Evolutionary conservation across 1,140 invertebrate genomes (phyloP).

Genomic region (Lordiphosa clarofinis): DNA sequence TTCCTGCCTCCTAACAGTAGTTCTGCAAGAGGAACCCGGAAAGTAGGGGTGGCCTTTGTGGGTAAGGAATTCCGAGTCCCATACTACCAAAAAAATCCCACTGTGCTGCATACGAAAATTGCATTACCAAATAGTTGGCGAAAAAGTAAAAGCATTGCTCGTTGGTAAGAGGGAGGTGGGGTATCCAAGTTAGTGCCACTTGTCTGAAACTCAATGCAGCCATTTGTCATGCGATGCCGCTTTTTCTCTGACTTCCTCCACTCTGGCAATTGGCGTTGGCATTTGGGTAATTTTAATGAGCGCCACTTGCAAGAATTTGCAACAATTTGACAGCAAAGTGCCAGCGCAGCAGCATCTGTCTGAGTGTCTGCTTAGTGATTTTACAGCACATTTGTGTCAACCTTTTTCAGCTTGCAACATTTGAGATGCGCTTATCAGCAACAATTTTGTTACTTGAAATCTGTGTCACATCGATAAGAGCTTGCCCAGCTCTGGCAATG

Average conservation of each 20-base stretch:
- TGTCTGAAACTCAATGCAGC: conserved; percentile 37
- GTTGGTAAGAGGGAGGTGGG: not conserved
- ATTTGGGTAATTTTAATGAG: conserved; percentile 60
- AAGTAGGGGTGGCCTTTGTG: too few relatives aligned
- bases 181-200: conserved; percentile 41
- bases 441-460: conserved; percentile 21
- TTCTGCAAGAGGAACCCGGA: too few relatives aligned
- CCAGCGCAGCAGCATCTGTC: conserved; percentile 44
- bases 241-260: conserved; percentile 14
- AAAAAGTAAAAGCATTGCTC: conserved; percentile 25
- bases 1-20: too few relatives aligned
- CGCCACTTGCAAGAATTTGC: conserved; percentile 65
- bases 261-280: conserved; percentile 44
- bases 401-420: conserved; percentile 45
- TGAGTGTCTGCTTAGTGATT: conserved; percentile 48
- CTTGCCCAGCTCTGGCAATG: conserved; percentile 29
- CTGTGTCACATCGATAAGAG: conserved; percentile 56
- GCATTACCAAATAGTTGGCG: conserved; percentile 38
- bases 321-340: conserved; percentile 63
- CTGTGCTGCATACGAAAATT: conserved; percentile 16
- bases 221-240: conserved; percentile 66
- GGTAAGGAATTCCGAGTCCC: too few relatives aligned
- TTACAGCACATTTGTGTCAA: conserved; percentile 56
- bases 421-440: conserved; percentile 37
- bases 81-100: too few relatives aligned